Evolutionary conservation across 2,113 vertebrate species (phyloP).

Genomic region (Ceratotherium simum): DNA sequence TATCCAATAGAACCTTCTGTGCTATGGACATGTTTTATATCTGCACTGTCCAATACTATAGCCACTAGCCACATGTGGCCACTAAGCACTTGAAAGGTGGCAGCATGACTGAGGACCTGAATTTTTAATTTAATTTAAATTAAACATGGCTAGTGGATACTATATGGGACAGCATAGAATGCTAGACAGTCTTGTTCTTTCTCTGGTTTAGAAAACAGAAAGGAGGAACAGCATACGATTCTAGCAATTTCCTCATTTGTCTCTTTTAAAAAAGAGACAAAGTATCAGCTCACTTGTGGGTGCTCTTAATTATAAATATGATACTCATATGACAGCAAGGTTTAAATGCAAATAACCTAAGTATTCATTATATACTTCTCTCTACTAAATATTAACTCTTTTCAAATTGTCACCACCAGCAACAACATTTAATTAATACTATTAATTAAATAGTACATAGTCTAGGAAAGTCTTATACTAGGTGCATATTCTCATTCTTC

Average conservation of each 20-base stretch:
- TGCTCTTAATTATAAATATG: conserved; percentile 31
- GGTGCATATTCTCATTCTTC: background rate
- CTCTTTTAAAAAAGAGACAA: conserved; percentile 17
- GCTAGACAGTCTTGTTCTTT: background rate
- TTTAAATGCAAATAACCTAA: conserved; percentile 13
- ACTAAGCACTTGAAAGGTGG: background rate
- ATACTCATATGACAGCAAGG: background rate
- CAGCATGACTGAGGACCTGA: background rate
- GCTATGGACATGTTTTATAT: background rate
- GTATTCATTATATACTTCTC: background rate
- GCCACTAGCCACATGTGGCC: background rate
- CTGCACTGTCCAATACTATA: background rate
- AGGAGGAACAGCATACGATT: background rate
- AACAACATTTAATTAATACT: conserved; percentile 23
- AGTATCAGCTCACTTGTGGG: background rate
- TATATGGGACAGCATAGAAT: background rate
- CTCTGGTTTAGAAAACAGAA: conserved; percentile 26
- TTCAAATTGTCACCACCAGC: background rate
- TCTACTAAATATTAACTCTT: background rate
- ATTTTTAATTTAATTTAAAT: background rate
- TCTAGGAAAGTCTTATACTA: background rate
- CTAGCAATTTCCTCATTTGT: background rate
- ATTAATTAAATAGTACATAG: background rate
- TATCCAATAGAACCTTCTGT: background rate
- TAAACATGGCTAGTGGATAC: background rate